A percentile compares a stretch with the other conserved stretches of the same genome.
Conservation (phyloP, 2,888 invertebrate species). For the Phragmatobia fuliginosa region DNA sequence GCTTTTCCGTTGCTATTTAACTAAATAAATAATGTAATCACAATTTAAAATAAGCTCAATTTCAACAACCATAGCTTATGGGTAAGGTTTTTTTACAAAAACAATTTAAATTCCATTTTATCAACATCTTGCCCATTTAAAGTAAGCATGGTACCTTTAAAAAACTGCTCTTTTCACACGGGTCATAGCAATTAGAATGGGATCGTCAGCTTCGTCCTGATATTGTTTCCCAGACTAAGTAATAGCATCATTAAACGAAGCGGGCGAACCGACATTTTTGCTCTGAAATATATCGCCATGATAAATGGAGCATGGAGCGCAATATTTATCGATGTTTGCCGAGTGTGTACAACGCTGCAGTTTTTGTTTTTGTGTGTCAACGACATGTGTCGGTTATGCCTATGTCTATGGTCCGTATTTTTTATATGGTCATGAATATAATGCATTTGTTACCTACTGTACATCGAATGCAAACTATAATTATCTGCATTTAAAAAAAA, state of each 20-base stretch:
- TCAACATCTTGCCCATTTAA: slow-evolving; percentile 28
- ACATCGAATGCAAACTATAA: too few species aligned
- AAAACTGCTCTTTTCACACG: slow-evolving; percentile 35
- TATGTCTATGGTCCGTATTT: not conserved
- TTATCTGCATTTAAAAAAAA: too few species aligned
- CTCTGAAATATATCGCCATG: slow-evolving; percentile 52
- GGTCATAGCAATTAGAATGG: slow-evolving; percentile 45
- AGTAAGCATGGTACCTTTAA: slow-evolving; percentile 20
- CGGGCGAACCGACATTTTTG: slow-evolving; percentile 47
- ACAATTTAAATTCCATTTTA: not conserved
- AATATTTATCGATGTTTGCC: slow-evolving; percentile 56
- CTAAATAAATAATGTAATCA: too few species aligned
- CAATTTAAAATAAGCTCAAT: too few species aligned
- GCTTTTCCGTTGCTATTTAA: too few species aligned
- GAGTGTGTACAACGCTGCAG: slow-evolving; percentile 40
- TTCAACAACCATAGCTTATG: too few species aligned
- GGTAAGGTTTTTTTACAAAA: not conserved
- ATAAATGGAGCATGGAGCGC: slow-evolving; percentile 58
- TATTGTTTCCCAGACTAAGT: slow-evolving; percentile 58
- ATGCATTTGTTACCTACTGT: too few species aligned
- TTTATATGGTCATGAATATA: too few species aligned
- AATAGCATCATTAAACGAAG: slow-evolving; percentile 64
- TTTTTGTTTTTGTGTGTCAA: not conserved
- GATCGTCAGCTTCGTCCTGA: slow-evolving; percentile 45
- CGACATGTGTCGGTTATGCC: not conserved